Base-by-base conservation (phyloP, 2,888 invertebrate genomes). In the Ochlodes sylvanus region DNA sequence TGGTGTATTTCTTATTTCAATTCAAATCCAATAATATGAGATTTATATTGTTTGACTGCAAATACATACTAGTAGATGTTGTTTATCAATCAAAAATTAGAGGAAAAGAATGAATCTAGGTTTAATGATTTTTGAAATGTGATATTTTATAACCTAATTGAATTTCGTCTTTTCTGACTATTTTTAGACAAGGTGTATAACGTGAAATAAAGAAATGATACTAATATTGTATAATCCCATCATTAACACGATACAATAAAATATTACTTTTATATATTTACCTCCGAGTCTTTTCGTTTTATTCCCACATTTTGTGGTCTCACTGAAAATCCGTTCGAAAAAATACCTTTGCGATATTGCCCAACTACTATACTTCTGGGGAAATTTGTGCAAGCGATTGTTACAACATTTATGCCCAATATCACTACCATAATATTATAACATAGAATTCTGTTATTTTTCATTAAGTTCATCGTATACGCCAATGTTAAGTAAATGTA, bases 231-330 rank as follows among this genome's bases (percentile, higher is more conserved):
- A 27, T 27, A 27, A 5, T 27, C 27, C 27, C 27, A 27, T 27
- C 27, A 27, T 27, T 27, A 27, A n/a, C n/a, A n/a, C n/a, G n/a
- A n/a, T n/a, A 92, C 93, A 93, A 93, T 93, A 93, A 93, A 91
- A 93, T 92, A 93, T 92, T 89, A 90, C 89, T 90, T 88, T 88
- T 84, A 86, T 89, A 90, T 92, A 90, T 90, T 91, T 92, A 89
- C 89, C 88, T 91, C 90, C 89, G 88, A 89, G 90, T 90, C 88
- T 89, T 88, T 83, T 78, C 83, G 79, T 89, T 89, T 92, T 92
- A 91, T 87, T 82, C 87, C 89, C 82, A 27, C 86, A 89, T 90
- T 89, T 89, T 89, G 85, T 89, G 86, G 88, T 85, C 82, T 87
- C 86, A 77, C 83, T 81, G 81, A 84, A 84, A 89, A 90, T 89